Base-by-base conservation (phyloP, 92 coral and sea anemone species). In the Epizoanthus rinbou region DNA sequence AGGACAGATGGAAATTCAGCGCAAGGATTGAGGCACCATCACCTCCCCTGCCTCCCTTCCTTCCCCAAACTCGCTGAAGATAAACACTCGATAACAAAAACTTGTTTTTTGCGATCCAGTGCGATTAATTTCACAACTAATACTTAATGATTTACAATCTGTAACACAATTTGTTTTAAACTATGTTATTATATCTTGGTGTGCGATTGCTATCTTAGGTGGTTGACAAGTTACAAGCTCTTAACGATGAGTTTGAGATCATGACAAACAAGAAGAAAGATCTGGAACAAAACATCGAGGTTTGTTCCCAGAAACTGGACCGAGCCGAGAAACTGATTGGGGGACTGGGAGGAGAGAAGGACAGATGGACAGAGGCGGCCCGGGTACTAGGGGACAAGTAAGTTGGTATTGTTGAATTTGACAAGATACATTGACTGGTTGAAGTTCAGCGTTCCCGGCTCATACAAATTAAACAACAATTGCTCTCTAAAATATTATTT, bases 291-390 rank as follows among this genome's bases (percentile, higher is more conserved):
- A 97, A 94, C 84, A 97, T 97, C 37, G 94, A 94, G 70, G 60
- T 97, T 80, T 97, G 99, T 52, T 97, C 95, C 41, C 92, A 97
- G 88, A 97, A 97, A 82, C 90, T 97, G 17, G 98, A 94, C 84
- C 97, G 99, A 57, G 99, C 99, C n/a, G 99, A 97, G 88, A 97
- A 97, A 79, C 91, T 97, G 86, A 97, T 97, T 70, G 99, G 99
- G 3, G 99, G 99, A 64, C 90, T 97, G 90, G 99, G 99, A 19
- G 99, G 99, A 14, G 99, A 97, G 86, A 97, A 97, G 69, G 98
- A 94, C 89, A 90, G 99, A 81, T 97, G 99, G 99, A 97, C 98
- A n/a, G 98, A 97, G 85, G 92, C 99, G 9, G 99, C 99, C 41
- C 84, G 89, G 45, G 69, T 88, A 64, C 87, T 97, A 37, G 92